Base-by-base conservation (phyloP, 2,888 invertebrate genomes). In the Acronicta psi region DNA sequence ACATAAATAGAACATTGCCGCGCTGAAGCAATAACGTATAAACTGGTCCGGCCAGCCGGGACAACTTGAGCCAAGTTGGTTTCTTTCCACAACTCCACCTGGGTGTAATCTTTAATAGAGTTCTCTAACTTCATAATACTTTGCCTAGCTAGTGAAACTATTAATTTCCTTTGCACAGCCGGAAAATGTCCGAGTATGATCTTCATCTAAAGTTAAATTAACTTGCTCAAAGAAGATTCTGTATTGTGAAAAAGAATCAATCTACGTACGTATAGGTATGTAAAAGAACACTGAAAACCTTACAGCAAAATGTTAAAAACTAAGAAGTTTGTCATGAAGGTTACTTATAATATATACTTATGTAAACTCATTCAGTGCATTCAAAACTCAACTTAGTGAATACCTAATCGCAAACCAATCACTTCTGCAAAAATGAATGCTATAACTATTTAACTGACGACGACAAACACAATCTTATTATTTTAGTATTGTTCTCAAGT, bases 161-260 rank as follows among this genome's bases (percentile, higher is more conserved):
- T 87, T 88, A 84, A 87, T 88, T 88, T 87, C 81, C 85, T 85
- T 85, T 85, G 81, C 73, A 76, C 81, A 76, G 66, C 74, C 76
- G 76, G 79, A 84, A 83, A 82, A 84, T 85, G 73, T 81, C 74
- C 64, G 73, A 69, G 69, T 83, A 77, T 80, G 79, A 80, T 78
- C 75, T 77, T 45, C 62, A 78, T 57, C 37, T 45, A 29, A 59
- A 63, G 80, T 80, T 74, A 74, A 69, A 71, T 79, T 79, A 67
- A 71, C 70, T 75, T 70, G 67, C 67, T 36, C 65, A 74, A 71
- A 69, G 63, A 68, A 56, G 60, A 64, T 79, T 73, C 65, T 64
- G 47, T 59, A 63, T 55, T 56, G 37, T 59, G 40, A 43, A 49
- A 58, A 58, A 41, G 46, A 45, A 52, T 25, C 42, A 54, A 51